Evolutionary conservation across 2,113 vertebrate genomes (phyloP).

Genomic region (Phyllostomus discolor): DNA sequence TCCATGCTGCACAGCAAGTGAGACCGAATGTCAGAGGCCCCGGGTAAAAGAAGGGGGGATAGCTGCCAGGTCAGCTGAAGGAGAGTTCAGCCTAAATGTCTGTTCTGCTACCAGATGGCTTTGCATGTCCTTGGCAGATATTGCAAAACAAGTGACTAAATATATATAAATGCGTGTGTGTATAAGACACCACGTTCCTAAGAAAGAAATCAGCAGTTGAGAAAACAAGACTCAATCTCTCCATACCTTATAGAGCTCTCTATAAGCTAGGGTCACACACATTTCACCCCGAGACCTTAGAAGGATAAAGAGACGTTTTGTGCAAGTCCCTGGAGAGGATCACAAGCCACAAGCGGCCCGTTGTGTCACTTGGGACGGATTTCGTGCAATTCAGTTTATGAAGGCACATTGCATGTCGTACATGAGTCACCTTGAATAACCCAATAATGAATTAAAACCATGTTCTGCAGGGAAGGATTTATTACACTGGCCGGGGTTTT

Average conservation of each 20-base stretch:
- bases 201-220: background rate
- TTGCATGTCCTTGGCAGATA: background rate
- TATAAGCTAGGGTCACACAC: background rate
- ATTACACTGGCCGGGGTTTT: background rate
- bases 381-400: slow-evolving; percentile 17
- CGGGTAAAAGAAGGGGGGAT: background rate
- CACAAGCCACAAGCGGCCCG: background rate
- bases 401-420: slow-evolving; percentile 50
- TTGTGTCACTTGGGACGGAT: background rate
- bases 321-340: background rate
- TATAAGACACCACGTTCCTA: background rate
- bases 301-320: background rate
- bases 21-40: background rate
- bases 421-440: slow-evolving; percentile 62
- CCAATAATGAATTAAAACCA: slow-evolving; percentile 66
- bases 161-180: background rate
- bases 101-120: background rate
- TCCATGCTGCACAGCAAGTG: background rate
- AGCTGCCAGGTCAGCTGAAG: background rate
- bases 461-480: slow-evolving; percentile 41
- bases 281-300: background rate
- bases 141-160: background rate
- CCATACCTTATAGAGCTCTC: background rate
- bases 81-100: background rate
- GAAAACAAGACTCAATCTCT: background rate